These are phyloP conservation scores for Cotesia typhae DNA, from an alignment of 1,140 invertebrate genomes.

Conservation along the genomic window DNA sequence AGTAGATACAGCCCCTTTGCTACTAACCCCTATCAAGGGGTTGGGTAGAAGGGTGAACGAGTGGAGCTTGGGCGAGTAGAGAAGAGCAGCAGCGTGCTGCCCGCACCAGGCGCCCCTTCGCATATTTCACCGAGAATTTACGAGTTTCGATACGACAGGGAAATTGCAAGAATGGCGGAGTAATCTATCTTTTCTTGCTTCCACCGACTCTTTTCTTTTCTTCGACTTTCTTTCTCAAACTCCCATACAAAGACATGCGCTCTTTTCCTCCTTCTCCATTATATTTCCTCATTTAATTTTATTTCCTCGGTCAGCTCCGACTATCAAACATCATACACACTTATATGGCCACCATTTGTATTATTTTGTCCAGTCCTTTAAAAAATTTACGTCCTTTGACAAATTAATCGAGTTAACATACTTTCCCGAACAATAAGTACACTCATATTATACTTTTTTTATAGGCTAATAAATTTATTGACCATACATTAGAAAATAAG, in stretches of 20 bases:
- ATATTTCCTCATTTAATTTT: constrained; percentile 55
- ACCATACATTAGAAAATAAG: no score
- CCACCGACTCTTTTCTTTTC: constrained; percentile 62
- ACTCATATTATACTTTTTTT: no score
- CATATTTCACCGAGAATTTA: constrained; percentile 79
- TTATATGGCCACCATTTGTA: background rate
- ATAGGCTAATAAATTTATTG: no score
- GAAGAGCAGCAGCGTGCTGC: constrained; percentile 63
- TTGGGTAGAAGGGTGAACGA: constrained; percentile 40
- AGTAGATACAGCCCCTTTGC: constrained; percentile 43
- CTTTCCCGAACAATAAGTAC: no score
- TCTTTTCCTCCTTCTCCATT: constrained; percentile 39
- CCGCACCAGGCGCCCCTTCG: constrained; percentile 75
- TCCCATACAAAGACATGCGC: constrained; percentile 63
- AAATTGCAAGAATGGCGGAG: constrained; percentile 82
- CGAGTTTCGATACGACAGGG: constrained; percentile 80
- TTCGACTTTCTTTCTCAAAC: constrained; percentile 54
- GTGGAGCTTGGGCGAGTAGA: constrained; percentile 49
- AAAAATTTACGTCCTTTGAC: no score
- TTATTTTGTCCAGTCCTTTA: no score
- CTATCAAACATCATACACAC: background rate
- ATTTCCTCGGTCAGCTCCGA: constrained; percentile 38
- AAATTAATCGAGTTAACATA: no score
- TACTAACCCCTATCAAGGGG: constrained; percentile 41
- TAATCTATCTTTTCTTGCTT: constrained; percentile 74